A percentile compares a stretch with the other conserved stretches of the same genome.
Conservation (phyloP, 2,888 invertebrate species). For the Xanthia togata region DNA sequence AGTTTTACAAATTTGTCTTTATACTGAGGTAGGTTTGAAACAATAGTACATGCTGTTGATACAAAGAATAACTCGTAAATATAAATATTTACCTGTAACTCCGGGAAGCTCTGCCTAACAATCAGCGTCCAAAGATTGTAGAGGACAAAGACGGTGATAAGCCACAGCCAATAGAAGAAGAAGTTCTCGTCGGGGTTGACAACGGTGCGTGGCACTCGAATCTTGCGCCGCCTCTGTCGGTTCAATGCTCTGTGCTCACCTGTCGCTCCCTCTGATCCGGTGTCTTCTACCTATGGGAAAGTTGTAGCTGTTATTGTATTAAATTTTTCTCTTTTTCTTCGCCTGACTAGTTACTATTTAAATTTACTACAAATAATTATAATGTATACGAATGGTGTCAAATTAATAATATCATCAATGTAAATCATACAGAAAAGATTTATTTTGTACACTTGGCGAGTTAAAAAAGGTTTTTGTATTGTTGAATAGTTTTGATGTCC, state of each 20-base stretch:
- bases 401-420: neutral
- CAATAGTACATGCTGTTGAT: neutral
- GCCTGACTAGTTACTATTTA: too few relatives aligned
- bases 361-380: too few relatives aligned
- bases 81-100: slow-evolving; percentile 91
- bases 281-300: slow-evolving; percentile 90
- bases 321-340: too few relatives aligned
- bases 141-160: slow-evolving; percentile 96
- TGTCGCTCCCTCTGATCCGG: slow-evolving; percentile 92
- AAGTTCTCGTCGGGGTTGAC: slow-evolving; percentile 99
- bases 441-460: neutral
- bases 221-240: slow-evolving; percentile 92
- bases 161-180: slow-evolving; percentile 98
- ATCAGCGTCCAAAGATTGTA: slow-evolving; percentile 99
- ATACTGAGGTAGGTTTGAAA: neutral
- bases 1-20: neutral
- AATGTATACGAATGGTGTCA: too few relatives aligned
- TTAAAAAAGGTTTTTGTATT: neutral
- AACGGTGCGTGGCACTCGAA: slow-evolving; percentile 94
- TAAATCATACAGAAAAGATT: neutral
- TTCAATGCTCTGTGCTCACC: slow-evolving; percentile 89
- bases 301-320: slow-evolving; percentile 3
- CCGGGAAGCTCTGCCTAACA: slow-evolving; percentile 98
- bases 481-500: neutral
- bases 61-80: neutral